These are phyloP conservation scores for Colinus virginianus DNA, from an alignment of 2,113 vertebrate genomes.

Conservation along the genomic window DNA sequence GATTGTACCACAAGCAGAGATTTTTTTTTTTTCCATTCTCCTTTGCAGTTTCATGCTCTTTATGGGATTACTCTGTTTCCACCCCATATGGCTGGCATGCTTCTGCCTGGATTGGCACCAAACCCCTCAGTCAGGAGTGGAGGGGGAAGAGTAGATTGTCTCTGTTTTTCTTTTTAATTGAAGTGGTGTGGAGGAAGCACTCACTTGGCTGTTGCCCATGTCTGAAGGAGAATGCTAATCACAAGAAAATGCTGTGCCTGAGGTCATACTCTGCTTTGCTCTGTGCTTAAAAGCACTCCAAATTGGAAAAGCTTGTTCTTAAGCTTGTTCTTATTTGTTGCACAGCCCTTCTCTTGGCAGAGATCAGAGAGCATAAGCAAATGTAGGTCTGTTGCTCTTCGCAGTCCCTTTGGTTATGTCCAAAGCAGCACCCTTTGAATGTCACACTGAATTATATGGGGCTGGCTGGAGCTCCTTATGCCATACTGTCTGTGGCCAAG, in stretches of 20 bases:
- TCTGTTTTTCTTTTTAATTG: not conserved
- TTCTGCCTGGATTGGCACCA: not conserved
- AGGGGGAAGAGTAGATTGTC: not conserved
- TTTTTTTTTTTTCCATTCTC: not conserved
- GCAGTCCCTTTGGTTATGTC: no score
- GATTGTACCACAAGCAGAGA: fast-evolving
- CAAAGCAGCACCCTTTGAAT: not conserved
- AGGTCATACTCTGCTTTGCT: not conserved
- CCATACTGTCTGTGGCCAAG: not conserved
- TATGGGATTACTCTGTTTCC: not conserved
- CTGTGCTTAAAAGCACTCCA: not conserved
- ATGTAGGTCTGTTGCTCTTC: not conserved
- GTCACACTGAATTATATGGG: not conserved
- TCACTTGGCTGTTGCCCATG: not conserved
- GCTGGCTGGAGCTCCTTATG: not conserved
- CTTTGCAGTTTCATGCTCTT: not conserved
- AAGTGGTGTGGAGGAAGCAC: not conserved
- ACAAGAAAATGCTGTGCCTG: not conserved
- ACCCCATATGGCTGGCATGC: fast-evolving
- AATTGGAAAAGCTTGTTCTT: not conserved
- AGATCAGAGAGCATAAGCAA: not conserved
- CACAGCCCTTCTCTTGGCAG: not conserved
- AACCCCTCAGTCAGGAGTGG: not conserved
- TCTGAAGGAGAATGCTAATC: not conserved
- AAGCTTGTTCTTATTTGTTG: not conserved